A percentile compares a stretch with the other conserved stretches of the same genome.
These are phyloP conservation scores for Laterallus jamaicensis DNA, from an alignment of 2,113 vertebrate genomes.

Conservation along the genomic window DNA sequence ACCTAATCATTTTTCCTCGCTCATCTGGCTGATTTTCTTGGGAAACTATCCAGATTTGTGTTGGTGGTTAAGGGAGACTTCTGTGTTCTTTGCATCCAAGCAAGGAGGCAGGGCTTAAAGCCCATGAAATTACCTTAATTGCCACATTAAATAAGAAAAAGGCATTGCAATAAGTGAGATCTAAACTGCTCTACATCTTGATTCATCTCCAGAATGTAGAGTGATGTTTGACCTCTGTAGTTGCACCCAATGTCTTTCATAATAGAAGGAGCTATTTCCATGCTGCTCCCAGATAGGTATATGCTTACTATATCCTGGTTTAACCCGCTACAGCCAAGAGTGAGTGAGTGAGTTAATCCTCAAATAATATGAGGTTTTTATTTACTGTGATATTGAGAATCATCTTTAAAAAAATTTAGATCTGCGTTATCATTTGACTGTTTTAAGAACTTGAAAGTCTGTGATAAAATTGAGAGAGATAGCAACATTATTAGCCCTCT, in stretches of 20 bases:
- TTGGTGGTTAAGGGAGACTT: background rate
- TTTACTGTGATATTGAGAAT: background rate
- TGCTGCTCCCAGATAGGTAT: background rate
- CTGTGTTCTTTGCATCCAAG: background rate
- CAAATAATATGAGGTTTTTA: background rate
- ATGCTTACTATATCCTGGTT: background rate
- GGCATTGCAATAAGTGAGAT: background rate
- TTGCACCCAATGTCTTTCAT: background rate
- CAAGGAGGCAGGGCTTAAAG: background rate
- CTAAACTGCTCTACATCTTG: background rate
- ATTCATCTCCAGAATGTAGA: background rate
- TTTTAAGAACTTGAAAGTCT: background rate
- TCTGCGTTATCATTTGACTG: background rate
- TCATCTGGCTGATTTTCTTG: background rate
- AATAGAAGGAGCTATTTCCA: background rate
- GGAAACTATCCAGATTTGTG: background rate
- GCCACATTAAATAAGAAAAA: background rate
- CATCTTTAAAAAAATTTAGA: background rate
- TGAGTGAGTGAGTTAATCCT: background rate
- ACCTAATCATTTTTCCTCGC: background rate
- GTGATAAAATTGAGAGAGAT: background rate
- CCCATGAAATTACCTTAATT: background rate
- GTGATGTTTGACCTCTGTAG: background rate
- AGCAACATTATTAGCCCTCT: background rate
- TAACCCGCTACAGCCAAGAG: background rate